Percentiles rank a stretch among this genome's conserved stretches.
These are phyloP conservation scores for Spodoptera frugiperda DNA, from an alignment of 1,140 invertebrate genomes.

Conservation along the genomic window DNA sequence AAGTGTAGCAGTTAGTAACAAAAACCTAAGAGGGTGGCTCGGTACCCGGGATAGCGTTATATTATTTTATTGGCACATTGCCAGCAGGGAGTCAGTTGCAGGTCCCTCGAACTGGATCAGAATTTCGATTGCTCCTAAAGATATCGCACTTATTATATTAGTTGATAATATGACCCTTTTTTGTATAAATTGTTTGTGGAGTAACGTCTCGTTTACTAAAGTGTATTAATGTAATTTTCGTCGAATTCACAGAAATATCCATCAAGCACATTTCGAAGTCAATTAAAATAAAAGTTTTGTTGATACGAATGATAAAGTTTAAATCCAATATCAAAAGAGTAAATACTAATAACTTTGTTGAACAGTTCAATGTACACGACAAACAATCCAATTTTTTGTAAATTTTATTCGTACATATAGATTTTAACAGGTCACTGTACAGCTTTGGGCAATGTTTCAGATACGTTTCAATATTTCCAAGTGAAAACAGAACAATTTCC, in stretches of 20 bases:
- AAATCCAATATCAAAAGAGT: neutral
- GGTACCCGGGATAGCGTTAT: constrained; percentile 43
- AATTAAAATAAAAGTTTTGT: neutral
- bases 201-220: too few relatives aligned
- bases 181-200: neutral
- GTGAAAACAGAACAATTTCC: neutral
- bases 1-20: constrained; percentile 7
- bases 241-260: neutral
- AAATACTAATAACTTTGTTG: neutral
- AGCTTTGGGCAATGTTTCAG: neutral
- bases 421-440: neutral
- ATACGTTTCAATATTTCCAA: neutral
- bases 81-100: constrained; percentile 52
- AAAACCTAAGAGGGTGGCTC: constrained; percentile 30
- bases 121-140: constrained; percentile 45
- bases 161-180: constrained; percentile 3
- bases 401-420: neutral
- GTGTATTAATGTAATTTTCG: neutral
- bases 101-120: constrained; percentile 46
- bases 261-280: neutral
- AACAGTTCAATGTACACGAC: neutral
- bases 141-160: constrained; percentile 40
- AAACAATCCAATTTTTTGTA: neutral
- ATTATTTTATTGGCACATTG: constrained; percentile 54
- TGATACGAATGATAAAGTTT: neutral